A percentile compares a stretch with the other conserved stretches of the same genome.
phyloP scores from a whole-genome alignment of 2,888 invertebrate genomes.

The Coleophora deauratella region DNA sequence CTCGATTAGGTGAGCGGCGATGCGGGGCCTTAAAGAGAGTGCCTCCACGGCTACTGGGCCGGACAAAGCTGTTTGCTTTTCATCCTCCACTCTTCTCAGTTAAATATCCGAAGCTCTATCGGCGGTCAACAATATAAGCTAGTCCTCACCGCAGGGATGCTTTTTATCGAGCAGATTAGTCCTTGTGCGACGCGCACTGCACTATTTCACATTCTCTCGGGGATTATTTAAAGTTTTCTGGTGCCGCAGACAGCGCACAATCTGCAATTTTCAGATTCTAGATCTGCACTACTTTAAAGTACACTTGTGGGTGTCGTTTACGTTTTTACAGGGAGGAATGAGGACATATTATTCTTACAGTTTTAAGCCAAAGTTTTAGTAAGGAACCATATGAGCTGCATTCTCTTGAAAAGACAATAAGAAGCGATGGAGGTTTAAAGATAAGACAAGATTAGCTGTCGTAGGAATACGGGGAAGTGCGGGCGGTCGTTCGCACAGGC shows the following conservation, averaged over 20 bases:
- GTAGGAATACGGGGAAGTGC: conserved; percentile 13
- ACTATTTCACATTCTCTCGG: conserved; percentile 42
- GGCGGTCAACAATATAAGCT: conserved; percentile 48
- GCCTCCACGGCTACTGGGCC: conserved; percentile 15
- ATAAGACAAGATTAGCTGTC: conserved; percentile 23
- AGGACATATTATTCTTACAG: neutral
- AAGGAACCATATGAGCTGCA: neutral
- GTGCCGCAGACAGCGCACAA: conserved; percentile 23
- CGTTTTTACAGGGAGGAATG: conserved; percentile 3
- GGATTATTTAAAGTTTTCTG: conserved; percentile 49
- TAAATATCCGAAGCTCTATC: conserved; percentile 51
- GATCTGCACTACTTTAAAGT: conserved; percentile 20
- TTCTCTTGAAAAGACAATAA: neutral
- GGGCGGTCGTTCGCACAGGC: conserved; percentile 22
- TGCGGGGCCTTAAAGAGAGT: conserved; percentile 25
- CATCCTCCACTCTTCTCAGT: conserved; percentile 37
- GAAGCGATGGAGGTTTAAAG: neutral
- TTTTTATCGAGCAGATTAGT: conserved; percentile 51
- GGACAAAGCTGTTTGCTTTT: conserved; percentile 50
- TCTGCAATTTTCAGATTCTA: conserved; percentile 20
- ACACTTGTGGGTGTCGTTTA: conserved; percentile 9
- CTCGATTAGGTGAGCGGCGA: conserved; percentile 33
- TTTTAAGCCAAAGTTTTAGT: too few species aligned
- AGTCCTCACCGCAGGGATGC: conserved; percentile 29
- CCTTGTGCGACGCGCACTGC: conserved; percentile 34